Base-by-base conservation (phyloP, 1,140 invertebrate genomes). In the Brachionus angularis region DNA sequence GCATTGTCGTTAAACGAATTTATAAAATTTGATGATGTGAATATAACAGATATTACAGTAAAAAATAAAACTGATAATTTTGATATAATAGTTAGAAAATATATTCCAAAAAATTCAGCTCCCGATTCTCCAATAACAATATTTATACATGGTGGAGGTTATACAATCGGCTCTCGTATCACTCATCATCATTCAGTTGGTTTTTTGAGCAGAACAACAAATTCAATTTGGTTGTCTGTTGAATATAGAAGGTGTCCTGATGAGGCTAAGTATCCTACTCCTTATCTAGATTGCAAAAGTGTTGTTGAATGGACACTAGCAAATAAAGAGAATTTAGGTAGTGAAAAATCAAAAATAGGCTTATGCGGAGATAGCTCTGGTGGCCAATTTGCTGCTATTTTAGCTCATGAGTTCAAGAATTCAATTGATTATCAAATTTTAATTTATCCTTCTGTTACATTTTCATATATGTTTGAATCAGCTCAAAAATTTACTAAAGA, bases 141-240 rank as follows among this genome's bases (percentile, higher is more conserved):
- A 10, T 70, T 33, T 53, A 36, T 70, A 36, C 67, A 70, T 53
- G 67, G 67, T 18, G 67, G 67, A 29, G 67, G 67, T 27, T 70
- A 25, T 36, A 33, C 31, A 33, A 12, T 70, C 5, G 46, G 67
- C 33, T 70, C 67, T 34, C 50, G n/a, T 34, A 34, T 23, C 7
- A 70, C 67, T 34, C 67, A 70, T 29, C 27, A 8, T 50, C 25
- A 70, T 52, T 39, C 67, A 1, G 47, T 70, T 8, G 34, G 46
- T 27, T 39, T 46, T 52, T 34, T 70, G 29, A 47, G 46, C 1
- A 16, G 34, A 36, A 46, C 1, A 36, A 70, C 67, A 25, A 70
- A 70, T 16, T 49, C 67, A 42, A 39, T 42, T 0, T 70, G 46
- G 46, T 14, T 70, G 18, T 50, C 46, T 1, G 67, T 70, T 7